Evolutionary conservation across 1,140 invertebrate genomes (phyloP).

Genomic region (Heliconius hermathena): DNA sequence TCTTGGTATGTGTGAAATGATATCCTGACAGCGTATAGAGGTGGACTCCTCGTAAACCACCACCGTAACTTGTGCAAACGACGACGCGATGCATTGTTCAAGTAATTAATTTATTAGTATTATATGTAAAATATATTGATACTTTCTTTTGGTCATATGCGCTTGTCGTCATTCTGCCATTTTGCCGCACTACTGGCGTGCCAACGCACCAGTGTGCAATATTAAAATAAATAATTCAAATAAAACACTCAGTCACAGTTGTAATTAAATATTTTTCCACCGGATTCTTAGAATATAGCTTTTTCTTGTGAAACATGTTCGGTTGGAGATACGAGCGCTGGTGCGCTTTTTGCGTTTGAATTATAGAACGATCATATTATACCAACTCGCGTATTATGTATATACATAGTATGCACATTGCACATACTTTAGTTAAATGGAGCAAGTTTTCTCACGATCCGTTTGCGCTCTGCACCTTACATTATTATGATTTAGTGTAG

Average conservation of each 20-base stretch:
- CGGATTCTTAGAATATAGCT: slow-evolving; percentile 29
- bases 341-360: slow-evolving; percentile 29
- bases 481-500: slow-evolving; percentile 77
- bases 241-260: slow-evolving; percentile 9
- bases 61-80: not conserved
- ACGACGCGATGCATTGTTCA: not conserved
- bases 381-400: not conserved
- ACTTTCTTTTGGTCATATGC: not conserved
- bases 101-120: slow-evolving; percentile 20
- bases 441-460: slow-evolving; percentile 39
- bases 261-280: slow-evolving; percentile 35
- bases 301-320: slow-evolving; percentile 31
- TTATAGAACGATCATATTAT: slow-evolving; percentile 16
- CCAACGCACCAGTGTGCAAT: slow-evolving; percentile 9
- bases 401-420: slow-evolving; percentile 20
- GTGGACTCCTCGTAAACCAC: not conserved
- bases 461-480: slow-evolving; percentile 64
- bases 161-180: not conserved
- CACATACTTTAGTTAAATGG: slow-evolving; percentile 34
- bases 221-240: slow-evolving; percentile 18
- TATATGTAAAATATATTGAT: not conserved
- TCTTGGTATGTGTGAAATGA: not conserved
- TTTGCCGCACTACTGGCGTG: too few species aligned
- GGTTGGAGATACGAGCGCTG: slow-evolving; percentile 19
- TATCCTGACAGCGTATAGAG: not conserved